Conservation (phyloP, 2,797 vertebrate species). For the Dallia pectoralis region DNA sequence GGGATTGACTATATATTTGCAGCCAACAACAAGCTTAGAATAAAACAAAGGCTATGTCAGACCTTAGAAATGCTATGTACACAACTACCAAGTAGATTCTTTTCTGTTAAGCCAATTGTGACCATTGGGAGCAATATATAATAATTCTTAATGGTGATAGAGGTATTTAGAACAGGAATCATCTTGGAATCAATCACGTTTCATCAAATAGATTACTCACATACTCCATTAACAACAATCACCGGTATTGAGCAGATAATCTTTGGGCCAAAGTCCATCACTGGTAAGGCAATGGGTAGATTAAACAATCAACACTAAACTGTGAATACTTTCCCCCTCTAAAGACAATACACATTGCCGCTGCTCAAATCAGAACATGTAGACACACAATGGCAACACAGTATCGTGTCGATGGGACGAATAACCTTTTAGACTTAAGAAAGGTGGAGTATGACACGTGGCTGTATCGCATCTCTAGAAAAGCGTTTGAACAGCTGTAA, state of each 20-base stretch:
- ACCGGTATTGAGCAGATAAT: not conserved
- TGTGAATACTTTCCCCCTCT: not conserved
- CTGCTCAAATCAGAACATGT: not conserved
- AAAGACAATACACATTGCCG: not conserved
- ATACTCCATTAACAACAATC: not conserved
- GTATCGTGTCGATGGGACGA: too few relatives aligned
- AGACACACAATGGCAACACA: too few relatives aligned
- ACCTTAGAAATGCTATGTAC: not conserved
- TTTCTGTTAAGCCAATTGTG: not conserved
- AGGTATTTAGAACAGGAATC: not conserved
- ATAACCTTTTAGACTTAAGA: too few relatives aligned
- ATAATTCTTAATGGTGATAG: not conserved
- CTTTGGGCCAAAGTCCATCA: not conserved
- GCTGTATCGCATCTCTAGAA: too few relatives aligned
- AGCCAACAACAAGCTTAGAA: constrained; percentile 4
- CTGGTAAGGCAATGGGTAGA: not conserved
- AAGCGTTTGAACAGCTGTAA: too few relatives aligned
- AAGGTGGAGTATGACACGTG: too few relatives aligned
- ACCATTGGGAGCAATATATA: not conserved
- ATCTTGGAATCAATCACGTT: not conserved
- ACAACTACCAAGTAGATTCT: not conserved
- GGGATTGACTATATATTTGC: constrained; percentile 26
- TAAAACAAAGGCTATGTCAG: not conserved
- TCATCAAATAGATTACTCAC: not conserved
- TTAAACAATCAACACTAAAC: not conserved